Conservation (phyloP, 2,888 invertebrate species). For the Baronia brevicornis region DNA sequence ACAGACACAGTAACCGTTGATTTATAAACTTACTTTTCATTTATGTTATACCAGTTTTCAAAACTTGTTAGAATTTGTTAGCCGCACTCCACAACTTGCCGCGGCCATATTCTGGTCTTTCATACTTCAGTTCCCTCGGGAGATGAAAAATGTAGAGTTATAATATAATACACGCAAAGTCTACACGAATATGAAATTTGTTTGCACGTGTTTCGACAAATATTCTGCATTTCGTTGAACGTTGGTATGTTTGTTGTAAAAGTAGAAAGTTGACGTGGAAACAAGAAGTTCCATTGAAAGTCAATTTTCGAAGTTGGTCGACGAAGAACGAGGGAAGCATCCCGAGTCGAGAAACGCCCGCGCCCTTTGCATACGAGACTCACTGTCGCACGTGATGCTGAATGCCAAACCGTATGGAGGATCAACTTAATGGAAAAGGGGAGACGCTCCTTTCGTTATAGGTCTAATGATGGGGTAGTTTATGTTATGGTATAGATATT, state of each 20-base stretch:
- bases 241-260: slow-evolving; percentile 33
- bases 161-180: slow-evolving; percentile 18
- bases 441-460: too few species aligned
- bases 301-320: slow-evolving; percentile 63
- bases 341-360: slow-evolving; percentile 27
- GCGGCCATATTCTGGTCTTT: slow-evolving; percentile 2
- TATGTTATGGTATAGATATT: too few species aligned
- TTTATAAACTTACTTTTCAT: neutral
- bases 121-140: slow-evolving; percentile 8
- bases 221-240: slow-evolving; percentile 10
- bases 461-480: too few species aligned
- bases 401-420: slow-evolving; percentile 17
- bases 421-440: too few species aligned
- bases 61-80: slow-evolving; percentile 10
- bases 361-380: slow-evolving; percentile 45
- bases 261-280: slow-evolving; percentile 51
- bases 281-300: slow-evolving; percentile 56
- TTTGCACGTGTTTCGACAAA: slow-evolving; percentile 12
- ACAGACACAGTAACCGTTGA: slow-evolving; percentile 2
- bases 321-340: slow-evolving; percentile 38
- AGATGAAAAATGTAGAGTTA: slow-evolving; percentile 11
- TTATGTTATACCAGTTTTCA: slow-evolving; percentile 6
- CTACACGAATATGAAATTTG: slow-evolving; percentile 12
- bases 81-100: slow-evolving; percentile 4
- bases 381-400: slow-evolving; percentile 33